Base-by-base conservation (phyloP, 2,113 vertebrate genomes). In the Aythya baeri region DNA sequence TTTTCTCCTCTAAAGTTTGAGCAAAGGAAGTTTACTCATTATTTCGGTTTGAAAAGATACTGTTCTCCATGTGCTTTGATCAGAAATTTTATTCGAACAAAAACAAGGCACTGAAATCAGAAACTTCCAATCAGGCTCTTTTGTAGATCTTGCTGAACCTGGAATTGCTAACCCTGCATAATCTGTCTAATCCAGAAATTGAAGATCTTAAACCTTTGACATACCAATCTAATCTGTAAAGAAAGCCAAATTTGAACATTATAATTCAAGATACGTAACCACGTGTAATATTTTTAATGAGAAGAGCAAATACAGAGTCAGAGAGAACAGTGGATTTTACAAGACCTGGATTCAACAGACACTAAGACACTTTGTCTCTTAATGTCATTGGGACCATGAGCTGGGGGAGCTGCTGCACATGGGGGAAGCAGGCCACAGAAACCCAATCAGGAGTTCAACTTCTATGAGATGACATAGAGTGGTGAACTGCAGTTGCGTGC, bases 1-100 rank as follows among this genome's bases (percentile, higher is more conserved):
- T 36, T 36, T 50, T 49, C 32, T 44, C 26, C 43, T 58, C 44
- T 10, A 58, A 32, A 55, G 43, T 11, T 32, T 9, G n/a, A 75
- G 74, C n/a, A 49, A 46, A 80, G 54, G 4, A 27, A 58, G 44
- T 46, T 29, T 14, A 11, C 36, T 23, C 8, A 3, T 9, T 16
- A 18, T 12, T 14, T 20, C 9, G 8, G 26, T 36, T 10, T 13
- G 50, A 31, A 77, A 70, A 66, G 38, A 38, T 9, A 15, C 13
- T 5, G 1, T 9, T 7, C 0, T 57, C 59, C 9, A 3, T 0
- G 0, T 7, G 32, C 38, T 52, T 36, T 29, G 29, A 61, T 27
- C 65, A 38, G 26, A 84, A 91, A 8, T 36, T 11, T 43, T 27
- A 20, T 7, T n/a, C 4, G 31, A 83, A 43, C 17, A 73, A 54